Conservation (phyloP, 2,888 invertebrate genomes). For the Meteorus colon region DNA sequence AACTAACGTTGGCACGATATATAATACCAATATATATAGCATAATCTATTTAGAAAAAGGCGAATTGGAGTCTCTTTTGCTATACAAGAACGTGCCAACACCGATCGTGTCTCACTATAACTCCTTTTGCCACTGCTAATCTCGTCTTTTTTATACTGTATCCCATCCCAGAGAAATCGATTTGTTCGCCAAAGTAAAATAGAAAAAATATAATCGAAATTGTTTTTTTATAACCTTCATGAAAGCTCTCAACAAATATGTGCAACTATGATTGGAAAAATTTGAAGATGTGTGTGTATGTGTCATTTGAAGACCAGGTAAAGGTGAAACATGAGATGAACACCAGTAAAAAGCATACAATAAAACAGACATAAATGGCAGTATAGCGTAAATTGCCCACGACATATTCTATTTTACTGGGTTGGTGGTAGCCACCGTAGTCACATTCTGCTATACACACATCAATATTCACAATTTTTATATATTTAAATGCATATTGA, state of each 20-base stretch:
- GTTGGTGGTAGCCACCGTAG: background rate
- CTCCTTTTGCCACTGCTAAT: constrained; percentile 23
- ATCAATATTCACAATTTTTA: background rate
- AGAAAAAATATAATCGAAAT: background rate
- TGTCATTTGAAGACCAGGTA: background rate
- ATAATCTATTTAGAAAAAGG: constrained; percentile 8
- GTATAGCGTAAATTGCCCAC: constrained; percentile 44
- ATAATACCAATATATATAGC: background rate
- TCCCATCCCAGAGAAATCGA: constrained; percentile 21
- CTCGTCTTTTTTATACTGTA: background rate
- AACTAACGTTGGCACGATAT: background rate
- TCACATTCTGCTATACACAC: background rate
- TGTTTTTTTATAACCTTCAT: background rate
- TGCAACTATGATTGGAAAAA: background rate
- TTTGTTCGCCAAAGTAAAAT: background rate
- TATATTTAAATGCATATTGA: background rate
- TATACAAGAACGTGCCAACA: constrained; percentile 17
- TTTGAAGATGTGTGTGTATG: background rate
- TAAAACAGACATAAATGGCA: constrained; percentile 44
- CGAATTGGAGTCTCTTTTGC: constrained; percentile 8
- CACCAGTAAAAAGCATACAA: constrained; percentile 24
- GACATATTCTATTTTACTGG: background rate
- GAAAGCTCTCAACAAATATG: too few relatives aligned
- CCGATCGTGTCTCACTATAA: constrained; percentile 36
- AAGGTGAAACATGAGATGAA: background rate